A percentile compares a stretch with the other conserved stretches of the same genome.
phyloP scores from a whole-genome alignment of 2,797 vertebrate genomes.

The Lacerta agilis region DNA sequence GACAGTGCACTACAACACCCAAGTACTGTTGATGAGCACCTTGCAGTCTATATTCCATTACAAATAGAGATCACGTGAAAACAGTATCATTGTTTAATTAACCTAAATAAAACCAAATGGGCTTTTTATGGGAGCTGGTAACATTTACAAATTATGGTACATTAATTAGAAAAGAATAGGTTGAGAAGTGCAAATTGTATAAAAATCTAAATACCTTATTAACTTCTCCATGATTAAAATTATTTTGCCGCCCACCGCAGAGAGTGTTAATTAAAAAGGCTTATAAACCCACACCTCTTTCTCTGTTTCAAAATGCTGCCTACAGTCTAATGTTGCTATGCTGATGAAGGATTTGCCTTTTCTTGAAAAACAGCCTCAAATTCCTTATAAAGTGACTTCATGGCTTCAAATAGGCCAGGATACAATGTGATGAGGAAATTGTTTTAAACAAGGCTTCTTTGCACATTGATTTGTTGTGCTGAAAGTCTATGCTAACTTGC shows the following conservation, averaged over 20 bases:
- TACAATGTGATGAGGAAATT: neutral
- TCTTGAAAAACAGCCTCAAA: neutral
- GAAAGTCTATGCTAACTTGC: neutral
- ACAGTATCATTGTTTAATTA: slow-evolving; percentile 54
- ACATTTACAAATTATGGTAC: slow-evolving; percentile 41
- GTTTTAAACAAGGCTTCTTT: slow-evolving; percentile 10
- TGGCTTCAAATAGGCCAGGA: neutral
- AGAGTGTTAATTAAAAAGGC: slow-evolving; percentile 52
- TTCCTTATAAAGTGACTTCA: neutral
- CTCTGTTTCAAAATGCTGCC: slow-evolving; percentile 22
- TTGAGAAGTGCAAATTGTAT: slow-evolving; percentile 56
- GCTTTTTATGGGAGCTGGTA: slow-evolving; percentile 44
- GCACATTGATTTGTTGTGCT: neutral
- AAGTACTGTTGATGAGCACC: neutral
- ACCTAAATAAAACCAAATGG: slow-evolving; percentile 33
- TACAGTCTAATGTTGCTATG: neutral
- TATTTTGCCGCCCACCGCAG: slow-evolving; percentile 2
- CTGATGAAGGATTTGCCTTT: neutral
- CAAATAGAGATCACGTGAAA: neutral
- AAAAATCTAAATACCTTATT: slow-evolving; percentile 48
- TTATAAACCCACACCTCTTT: slow-evolving; percentile 1
- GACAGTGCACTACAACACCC: neutral
- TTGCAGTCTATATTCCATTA: rapidly evolving
- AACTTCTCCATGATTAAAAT: slow-evolving; percentile 52
- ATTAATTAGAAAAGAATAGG: slow-evolving; percentile 58